Base-by-base conservation (phyloP, 2,797 vertebrate genomes). In the Oryzias sinensis region DNA sequence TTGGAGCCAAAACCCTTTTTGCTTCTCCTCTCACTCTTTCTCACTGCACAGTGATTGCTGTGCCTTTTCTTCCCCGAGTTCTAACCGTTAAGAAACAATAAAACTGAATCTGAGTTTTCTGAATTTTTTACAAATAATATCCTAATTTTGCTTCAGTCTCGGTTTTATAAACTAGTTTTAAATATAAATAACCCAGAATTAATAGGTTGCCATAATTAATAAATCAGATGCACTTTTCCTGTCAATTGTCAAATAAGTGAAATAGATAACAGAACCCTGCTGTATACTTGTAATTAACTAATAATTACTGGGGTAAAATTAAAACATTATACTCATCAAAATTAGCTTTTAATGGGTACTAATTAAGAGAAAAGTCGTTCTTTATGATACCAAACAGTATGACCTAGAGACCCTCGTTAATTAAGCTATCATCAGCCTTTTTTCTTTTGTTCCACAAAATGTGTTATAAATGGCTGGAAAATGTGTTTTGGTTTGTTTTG, bases 1-100 rank as follows among this genome's bases (percentile, higher is more conserved):
- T 95, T 95, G 94, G 94, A 97, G 93, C 93, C 93, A 90, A 90
- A 93, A 94, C 95, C 89, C 67, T 80, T 85, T 37, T 87, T 82
- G 81, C 77, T 83, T 84, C 56, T 74, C 63, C 62, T 70, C 69
- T 81, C 69, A 71, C 50, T 74, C 59, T 68, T 56, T 72, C 70
- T 74, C 71, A 47, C 50, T 45, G 24, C 43, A 42, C 37, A 62
- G 7, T 55, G 57, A 62, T 68, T 64, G 70, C 47, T 41, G 68
- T 43, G 22, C 54, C 62, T 20, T 6, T 62, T 27, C 60, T 55
- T 50, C 22, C 27, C 25, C 50, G 43, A 59, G 44, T 68, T 53
- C n/a, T 27, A 65, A 66, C 47, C 56, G 51, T 47, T 37, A 14
- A 18, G 49, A 16, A 65, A 51, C 49, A 49, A 25, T 51, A 22